A percentile compares a stretch with the other conserved stretches of the same genome.
Conservation (phyloP, 2,797 vertebrate genomes). For the Gallinago stenura region DNA sequence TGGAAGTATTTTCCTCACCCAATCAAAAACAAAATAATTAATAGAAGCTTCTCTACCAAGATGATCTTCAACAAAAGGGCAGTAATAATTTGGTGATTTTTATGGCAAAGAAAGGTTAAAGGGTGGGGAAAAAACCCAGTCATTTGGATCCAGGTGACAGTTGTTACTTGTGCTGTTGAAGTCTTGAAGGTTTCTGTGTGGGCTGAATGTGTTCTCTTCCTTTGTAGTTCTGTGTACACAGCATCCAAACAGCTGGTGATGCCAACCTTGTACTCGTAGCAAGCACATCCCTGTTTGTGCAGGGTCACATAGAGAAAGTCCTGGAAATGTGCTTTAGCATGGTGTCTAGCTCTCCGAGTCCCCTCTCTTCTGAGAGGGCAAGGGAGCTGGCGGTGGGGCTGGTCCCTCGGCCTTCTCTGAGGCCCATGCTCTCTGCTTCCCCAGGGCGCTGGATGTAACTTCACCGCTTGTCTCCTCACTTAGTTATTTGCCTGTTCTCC, state of each 20-base stretch:
- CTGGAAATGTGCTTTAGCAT: background rate
- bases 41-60: background rate
- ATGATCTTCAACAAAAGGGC: background rate
- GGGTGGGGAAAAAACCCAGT: accelerated
- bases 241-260: background rate
- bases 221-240: background rate
- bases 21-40: background rate
- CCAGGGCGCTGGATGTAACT: background rate
- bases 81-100: background rate
- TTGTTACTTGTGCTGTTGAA: background rate
- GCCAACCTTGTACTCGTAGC: background rate
- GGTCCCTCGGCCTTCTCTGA: background rate
- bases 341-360: background rate
- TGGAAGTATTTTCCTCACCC: background rate
- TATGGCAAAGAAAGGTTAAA: background rate
- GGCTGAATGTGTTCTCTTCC: background rate
- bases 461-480: background rate
- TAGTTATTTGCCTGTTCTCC: background rate
- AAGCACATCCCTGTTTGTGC: background rate
- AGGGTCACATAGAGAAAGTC: background rate
- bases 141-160: background rate
- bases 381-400: background rate
- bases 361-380: background rate
- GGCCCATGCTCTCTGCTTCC: background rate
- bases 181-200: background rate